These are phyloP conservation scores for Leucophenga montana DNA, from an alignment of 2,888 invertebrate species.

Conservation along the genomic window DNA sequence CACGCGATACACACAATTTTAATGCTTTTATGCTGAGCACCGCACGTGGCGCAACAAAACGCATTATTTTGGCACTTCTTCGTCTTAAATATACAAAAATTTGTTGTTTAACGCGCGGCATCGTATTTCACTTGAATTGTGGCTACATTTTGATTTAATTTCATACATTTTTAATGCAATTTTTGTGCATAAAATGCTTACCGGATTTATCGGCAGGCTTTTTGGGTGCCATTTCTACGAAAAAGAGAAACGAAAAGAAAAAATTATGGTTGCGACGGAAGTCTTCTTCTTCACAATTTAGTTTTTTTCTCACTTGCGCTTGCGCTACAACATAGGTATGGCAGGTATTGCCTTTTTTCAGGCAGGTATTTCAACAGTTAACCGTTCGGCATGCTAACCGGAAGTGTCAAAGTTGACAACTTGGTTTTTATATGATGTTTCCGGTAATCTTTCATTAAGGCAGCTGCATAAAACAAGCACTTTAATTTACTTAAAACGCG, in stretches of 20 bases:
- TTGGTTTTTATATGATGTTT: too few species aligned
- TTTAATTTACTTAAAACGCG: too few species aligned
- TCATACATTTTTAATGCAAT: conserved; percentile 47
- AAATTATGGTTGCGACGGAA: conserved; percentile 53
- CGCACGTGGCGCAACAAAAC: conserved; percentile 57
- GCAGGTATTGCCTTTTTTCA: too few species aligned
- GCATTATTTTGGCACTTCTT: conserved; percentile 35
- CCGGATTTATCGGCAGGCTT: conserved; percentile 91
- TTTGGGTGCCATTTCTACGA: conserved; percentile 86
- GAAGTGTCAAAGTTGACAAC: too few species aligned
- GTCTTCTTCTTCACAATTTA: conserved; percentile 10
- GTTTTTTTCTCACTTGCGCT: too few species aligned
- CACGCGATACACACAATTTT: conserved; percentile 30
- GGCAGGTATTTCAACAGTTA: too few species aligned
- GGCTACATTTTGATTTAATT: conserved; percentile 40
- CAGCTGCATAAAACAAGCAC: too few species aligned
- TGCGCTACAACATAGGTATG: too few species aligned
- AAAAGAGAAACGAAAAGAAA: conserved; percentile 73
- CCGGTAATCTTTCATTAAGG: too few species aligned
- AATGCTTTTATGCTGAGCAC: conserved; percentile 32
- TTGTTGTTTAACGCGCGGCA: conserved; percentile 29
- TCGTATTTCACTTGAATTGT: conserved; percentile 30
- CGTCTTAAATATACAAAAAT: conserved; percentile 38
- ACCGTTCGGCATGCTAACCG: too few species aligned
- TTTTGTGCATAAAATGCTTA: conserved; percentile 74